Evolutionary conservation across 2,888 invertebrate species (phyloP).

Genomic region (Drosophila diplacantha): DNA sequence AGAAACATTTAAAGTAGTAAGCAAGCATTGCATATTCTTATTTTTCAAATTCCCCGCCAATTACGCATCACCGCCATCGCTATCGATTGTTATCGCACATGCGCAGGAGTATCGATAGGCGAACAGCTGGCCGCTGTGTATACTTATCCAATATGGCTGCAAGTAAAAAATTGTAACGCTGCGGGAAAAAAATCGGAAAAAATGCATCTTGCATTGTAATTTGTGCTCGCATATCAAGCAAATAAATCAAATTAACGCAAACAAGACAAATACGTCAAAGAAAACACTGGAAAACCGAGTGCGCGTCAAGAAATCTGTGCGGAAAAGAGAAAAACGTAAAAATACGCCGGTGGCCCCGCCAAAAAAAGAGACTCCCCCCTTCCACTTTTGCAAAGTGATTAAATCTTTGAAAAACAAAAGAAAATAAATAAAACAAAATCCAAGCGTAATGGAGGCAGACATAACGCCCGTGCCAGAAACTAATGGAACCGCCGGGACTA

Average conservation of each 20-base stretch:
- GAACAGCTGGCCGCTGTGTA: slow-evolving; percentile 58
- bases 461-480: slow-evolving; percentile 40
- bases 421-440: slow-evolving; percentile 15
- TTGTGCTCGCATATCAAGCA: neutral
- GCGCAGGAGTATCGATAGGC: slow-evolving; percentile 47
- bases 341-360: slow-evolving; percentile 34
- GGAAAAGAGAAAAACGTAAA: slow-evolving; percentile 4
- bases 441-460: slow-evolving; percentile 50
- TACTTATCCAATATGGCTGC: slow-evolving; percentile 66
- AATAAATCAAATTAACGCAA: slow-evolving; percentile 6
- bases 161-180: slow-evolving; percentile 34
- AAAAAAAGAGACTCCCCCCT: slow-evolving; percentile 38
- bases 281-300: slow-evolving; percentile 13
- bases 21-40: slow-evolving; percentile 1
- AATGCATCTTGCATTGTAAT: slow-evolving; percentile 21
- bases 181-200: slow-evolving; percentile 27
- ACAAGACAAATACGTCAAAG: neutral
- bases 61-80: slow-evolving; percentile 1
- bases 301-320: slow-evolving; percentile 7
- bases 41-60: slow-evolving; percentile 11
- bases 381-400: slow-evolving; percentile 11
- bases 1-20: slow-evolving; percentile 1
- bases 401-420: slow-evolving; percentile 1
- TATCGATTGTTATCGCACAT: slow-evolving; percentile 17
- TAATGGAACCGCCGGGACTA: slow-evolving; percentile 39